Evolutionary conservation across 2,888 invertebrate species (phyloP).

Genomic region (Nomada hirtipes): DNA sequence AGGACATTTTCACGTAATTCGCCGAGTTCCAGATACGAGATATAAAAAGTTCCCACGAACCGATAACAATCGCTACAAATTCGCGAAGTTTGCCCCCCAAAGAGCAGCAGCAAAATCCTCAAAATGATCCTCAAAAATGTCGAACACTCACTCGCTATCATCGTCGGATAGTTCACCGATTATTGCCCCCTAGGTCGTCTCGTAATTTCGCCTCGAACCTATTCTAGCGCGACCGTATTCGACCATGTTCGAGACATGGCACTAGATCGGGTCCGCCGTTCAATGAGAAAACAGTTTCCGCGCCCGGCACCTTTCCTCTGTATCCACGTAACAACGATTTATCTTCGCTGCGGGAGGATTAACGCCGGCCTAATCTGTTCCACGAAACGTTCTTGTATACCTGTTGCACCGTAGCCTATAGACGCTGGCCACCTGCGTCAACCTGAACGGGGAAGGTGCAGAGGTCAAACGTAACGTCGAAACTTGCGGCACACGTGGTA

Average conservation of each 20-base stretch:
- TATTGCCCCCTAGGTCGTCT: background rate
- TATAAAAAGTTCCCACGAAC: too few species aligned
- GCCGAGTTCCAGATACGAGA: background rate
- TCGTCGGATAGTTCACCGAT: background rate
- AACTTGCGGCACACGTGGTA: conserved; percentile 63
- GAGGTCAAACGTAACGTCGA: conserved; percentile 71
- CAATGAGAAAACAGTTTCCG: background rate
- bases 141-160: background rate
- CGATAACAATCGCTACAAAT: background rate
- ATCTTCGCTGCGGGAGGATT: conserved; percentile 33
- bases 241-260: background rate
- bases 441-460: conserved; percentile 67
- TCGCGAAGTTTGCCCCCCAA: background rate
- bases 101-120: too few species aligned
- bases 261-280: conserved; percentile 3
- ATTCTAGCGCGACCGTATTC: background rate
- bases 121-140: background rate
- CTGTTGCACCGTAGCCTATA: conserved; percentile 49
- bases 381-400: conserved; percentile 25
- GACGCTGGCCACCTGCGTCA: conserved; percentile 61
- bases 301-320: background rate
- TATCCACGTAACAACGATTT: conserved; percentile 31
- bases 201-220: background rate
- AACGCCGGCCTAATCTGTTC: conserved; percentile 55
- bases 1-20: background rate